These are phyloP conservation scores for Epistrophella euchroma DNA, from an alignment of 2,888 invertebrate species.

Conservation along the genomic window DNA sequence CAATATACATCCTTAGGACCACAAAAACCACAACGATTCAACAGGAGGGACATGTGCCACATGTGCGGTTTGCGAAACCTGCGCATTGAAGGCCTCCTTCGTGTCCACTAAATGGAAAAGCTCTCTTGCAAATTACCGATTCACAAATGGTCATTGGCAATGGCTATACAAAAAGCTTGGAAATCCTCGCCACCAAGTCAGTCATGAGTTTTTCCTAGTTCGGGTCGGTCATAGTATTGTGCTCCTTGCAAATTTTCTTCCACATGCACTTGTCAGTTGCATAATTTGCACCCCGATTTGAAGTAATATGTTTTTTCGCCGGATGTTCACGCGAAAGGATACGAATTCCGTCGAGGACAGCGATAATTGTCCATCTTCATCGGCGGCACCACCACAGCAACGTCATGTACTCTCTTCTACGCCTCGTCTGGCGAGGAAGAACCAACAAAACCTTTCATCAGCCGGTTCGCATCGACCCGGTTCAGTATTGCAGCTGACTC, in stretches of 20 bases:
- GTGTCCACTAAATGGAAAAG: conserved; percentile 62
- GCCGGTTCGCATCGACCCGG: conserved; percentile 69
- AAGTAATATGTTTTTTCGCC: conserved; percentile 81
- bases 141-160: conserved; percentile 54
- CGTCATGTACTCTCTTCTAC: conserved; percentile 58
- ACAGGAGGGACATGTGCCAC: conserved; percentile 58
- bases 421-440: conserved; percentile 49
- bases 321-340: conserved; percentile 81
- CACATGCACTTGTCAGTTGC: conserved; percentile 52
- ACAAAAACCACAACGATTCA: conserved; percentile 55
- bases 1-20: conserved; percentile 32
- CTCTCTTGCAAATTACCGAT: conserved; percentile 58
- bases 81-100: conserved; percentile 38
- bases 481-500: conserved; percentile 86
- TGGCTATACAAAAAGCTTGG: conserved; percentile 74
- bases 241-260: conserved; percentile 23
- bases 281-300: conserved; percentile 44
- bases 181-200: conserved; percentile 55
- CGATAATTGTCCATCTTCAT: conserved; percentile 24
- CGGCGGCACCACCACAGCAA: conserved; percentile 24
- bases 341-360: conserved; percentile 61
- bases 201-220: conserved; percentile 74
- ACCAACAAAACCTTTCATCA: conserved; percentile 53
- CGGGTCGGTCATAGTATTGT: conserved; percentile 62
- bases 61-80: conserved; percentile 50